Evolutionary conservation across 1,140 invertebrate genomes (phyloP).

Genomic region (Thaumetopoea pityocampa): DNA sequence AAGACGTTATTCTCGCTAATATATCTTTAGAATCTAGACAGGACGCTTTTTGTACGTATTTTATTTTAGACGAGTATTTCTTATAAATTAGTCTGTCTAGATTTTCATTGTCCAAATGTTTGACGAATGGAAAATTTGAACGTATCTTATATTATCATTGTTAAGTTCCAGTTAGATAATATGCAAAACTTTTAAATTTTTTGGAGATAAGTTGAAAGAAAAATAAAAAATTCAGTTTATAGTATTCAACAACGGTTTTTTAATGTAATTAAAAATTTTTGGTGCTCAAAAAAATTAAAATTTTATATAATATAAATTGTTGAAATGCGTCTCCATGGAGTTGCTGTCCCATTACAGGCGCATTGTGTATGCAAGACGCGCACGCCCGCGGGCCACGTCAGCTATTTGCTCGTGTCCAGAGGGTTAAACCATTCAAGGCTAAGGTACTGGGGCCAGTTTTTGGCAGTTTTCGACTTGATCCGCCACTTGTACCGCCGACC

Average conservation of each 20-base stretch:
- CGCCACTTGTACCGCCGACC: conserved; percentile 35
- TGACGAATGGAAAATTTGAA: conserved; percentile 2
- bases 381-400: conserved; percentile 63
- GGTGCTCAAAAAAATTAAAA: neutral
- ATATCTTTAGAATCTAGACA: conserved; percentile 17
- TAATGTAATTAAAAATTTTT: too few relatives aligned
- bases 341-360: conserved; percentile 30
- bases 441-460: conserved; percentile 69
- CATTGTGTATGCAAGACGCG: conserved; percentile 73
- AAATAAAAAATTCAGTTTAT: too few relatives aligned
- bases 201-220: too few relatives aligned
- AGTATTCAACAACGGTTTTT: too few relatives aligned
- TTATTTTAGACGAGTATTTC: conserved; percentile 11
- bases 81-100: conserved; percentile 13
- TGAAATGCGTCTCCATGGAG: conserved; percentile 29
- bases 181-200: too few relatives aligned
- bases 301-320: neutral
- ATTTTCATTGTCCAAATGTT: conserved; percentile 8
- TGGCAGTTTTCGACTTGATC: conserved; percentile 64
- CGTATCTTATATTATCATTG: conserved; percentile 9
- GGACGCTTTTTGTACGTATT: conserved; percentile 10
- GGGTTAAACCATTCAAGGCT: conserved; percentile 75
- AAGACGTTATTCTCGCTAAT: conserved; percentile 12
- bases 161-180: conserved; percentile 3
- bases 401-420: conserved; percentile 73